Conservation (phyloP, 2,797 vertebrate species). For the Podarcis lilfordi region DNA sequence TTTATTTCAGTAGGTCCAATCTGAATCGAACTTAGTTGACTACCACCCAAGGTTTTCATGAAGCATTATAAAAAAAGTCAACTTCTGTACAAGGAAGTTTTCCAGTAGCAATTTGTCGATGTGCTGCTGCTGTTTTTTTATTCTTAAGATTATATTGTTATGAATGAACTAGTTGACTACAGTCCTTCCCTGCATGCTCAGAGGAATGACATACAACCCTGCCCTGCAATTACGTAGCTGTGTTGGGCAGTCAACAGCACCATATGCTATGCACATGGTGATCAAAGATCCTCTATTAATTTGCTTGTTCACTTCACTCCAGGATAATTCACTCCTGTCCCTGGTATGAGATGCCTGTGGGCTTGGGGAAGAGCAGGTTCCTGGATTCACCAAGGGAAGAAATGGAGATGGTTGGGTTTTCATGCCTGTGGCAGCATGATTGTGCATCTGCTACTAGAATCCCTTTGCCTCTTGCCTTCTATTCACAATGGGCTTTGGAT, state of each 20-base stretch:
- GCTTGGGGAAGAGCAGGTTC: neutral
- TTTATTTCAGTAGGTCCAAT: too few relatives aligned
- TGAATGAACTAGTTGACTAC: neutral
- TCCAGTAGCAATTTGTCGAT: neutral
- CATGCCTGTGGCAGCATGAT: neutral
- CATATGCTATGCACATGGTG: neutral
- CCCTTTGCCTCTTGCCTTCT: neutral
- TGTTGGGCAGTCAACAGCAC: neutral
- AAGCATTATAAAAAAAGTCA: neutral
- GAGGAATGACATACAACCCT: neutral
- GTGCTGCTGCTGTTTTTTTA: neutral
- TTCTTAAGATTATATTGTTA: neutral
- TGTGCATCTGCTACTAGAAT: rapidly evolving
- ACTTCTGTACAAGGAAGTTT: neutral
- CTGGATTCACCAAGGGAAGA: neutral
- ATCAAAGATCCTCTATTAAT: neutral
- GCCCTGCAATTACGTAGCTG: neutral
- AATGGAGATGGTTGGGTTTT: neutral
- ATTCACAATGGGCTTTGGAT: neutral
- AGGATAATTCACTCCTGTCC: neutral
- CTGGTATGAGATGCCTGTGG: neutral
- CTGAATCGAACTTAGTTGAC: too few relatives aligned
- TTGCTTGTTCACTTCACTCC: neutral
- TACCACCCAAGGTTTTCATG: neutral
- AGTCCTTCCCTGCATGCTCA: neutral